Evolutionary conservation across 2,797 vertebrate species (phyloP), one percentile per base, ranked within the genome.

Genomic region (Pseudopleuronectes americanus): DNA sequence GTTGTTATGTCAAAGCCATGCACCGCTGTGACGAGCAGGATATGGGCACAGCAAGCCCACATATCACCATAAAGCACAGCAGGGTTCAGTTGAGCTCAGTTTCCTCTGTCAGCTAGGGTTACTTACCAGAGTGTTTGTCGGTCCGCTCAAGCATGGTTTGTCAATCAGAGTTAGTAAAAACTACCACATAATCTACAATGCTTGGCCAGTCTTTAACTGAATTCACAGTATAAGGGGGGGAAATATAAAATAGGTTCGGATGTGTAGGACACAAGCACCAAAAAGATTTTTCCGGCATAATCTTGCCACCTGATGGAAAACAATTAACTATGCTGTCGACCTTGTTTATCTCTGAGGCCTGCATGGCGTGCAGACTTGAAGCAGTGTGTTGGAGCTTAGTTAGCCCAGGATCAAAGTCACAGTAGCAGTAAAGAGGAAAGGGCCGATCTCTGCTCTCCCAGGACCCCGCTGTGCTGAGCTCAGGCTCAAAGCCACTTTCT

Each of bases 11-110:
- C 6, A 45, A 54, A 68, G 64, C 51, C 51, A 28, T 36, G 74
- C 68, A 78, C 78, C 19, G 26, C 86, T 85, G 85, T 68, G 54
- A 77, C 68, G 78, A 81, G 89, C 91, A 89, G 90, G 90, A 92
- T 90, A 81, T 90, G 84, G 79, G 83, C 88, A 89, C 87, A 91
- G 90, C 84, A 77, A 84, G 90, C 76, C 59, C 57, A 65, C 80
- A 79, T 81, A 79, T 84, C 86, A 64, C 81, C 79, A 58, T 80
- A 66, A 87, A 68, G 57, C 88, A 83, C 87, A 90, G 86, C 88
- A 80, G 85, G 89, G 68, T 73, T 65, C 70, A 64, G 71, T 77
- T 81, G 75, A 83, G 85, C 82, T 87, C 76, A 26, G 72, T 81
- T 90, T 90, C 87, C 85, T 87, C 78, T 84, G 63, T 58, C 77